These are phyloP conservation scores for Felis chaus DNA, from an alignment of 2,113 vertebrate species.

Conservation along the genomic window DNA sequence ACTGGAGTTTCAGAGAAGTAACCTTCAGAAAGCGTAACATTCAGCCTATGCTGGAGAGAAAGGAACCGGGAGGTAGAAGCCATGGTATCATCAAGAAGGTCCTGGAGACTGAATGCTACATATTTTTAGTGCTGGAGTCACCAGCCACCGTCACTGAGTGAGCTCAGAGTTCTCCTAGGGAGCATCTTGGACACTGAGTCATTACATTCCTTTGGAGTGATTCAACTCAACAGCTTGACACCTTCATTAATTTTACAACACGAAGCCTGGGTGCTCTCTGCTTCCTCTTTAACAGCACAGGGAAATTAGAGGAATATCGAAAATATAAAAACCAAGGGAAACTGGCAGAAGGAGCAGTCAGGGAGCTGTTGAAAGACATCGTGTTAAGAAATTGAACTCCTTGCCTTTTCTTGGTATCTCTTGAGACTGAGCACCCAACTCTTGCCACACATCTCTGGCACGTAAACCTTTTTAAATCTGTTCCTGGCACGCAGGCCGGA, in stretches of 20 bases:
- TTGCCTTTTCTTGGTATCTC: slow-evolving; percentile 46
- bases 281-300: slow-evolving; percentile 56
- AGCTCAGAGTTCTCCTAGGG: slow-evolving; percentile 70
- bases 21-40: slow-evolving; percentile 35
- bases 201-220: slow-evolving; percentile 80
- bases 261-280: slow-evolving; percentile 63
- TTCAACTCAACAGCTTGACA: slow-evolving; percentile 79
- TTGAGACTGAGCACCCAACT: slow-evolving; percentile 2
- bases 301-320: slow-evolving; percentile 52
- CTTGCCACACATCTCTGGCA: background rate
- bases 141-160: slow-evolving; percentile 3
- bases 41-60: background rate
- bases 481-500: background rate
- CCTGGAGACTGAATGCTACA: background rate
- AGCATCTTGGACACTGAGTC: slow-evolving; percentile 77
- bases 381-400: slow-evolving; percentile 9
- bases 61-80: background rate
- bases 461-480: background rate
- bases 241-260: slow-evolving; percentile 76
- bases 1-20: background rate
- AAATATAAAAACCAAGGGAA: slow-evolving; percentile 38
- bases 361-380: background rate
- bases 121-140: slow-evolving; percentile 68
- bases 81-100: background rate
- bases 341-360: background rate